Percentiles rank a stretch among this genome's conserved stretches.
phyloP scores from a whole-genome alignment of 2,888 invertebrate species.

The Luffia ferchaultella region DNA sequence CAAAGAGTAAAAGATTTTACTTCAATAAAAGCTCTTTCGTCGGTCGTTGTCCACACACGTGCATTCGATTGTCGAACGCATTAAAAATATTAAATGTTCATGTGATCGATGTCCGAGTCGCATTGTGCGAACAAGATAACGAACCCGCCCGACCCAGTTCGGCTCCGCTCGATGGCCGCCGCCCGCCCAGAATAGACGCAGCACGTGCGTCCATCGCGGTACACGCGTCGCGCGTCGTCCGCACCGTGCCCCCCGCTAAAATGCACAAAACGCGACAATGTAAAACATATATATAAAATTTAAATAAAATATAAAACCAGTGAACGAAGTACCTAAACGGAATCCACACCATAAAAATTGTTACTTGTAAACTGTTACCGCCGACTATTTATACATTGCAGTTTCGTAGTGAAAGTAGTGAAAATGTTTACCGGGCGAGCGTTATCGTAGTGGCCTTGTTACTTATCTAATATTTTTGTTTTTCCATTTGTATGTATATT shows the following conservation, averaged over 20 bases:
- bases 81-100: slow-evolving; percentile 28
- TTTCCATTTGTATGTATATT: background rate
- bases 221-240: slow-evolving; percentile 30
- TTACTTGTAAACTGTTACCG: background rate
- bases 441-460: slow-evolving; percentile 48
- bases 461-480: background rate
- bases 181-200: slow-evolving; percentile 60
- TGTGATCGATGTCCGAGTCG: slow-evolving; percentile 32
- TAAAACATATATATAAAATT: background rate
- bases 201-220: slow-evolving; percentile 57
- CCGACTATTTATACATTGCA: background rate
- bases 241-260: slow-evolving; percentile 11
- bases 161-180: slow-evolving; percentile 29
- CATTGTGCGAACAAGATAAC: slow-evolving; percentile 23
- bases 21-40: background rate
- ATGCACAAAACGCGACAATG: background rate
- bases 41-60: background rate
- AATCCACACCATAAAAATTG: background rate
- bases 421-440: slow-evolving; percentile 28
- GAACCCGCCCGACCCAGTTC: slow-evolving; percentile 36
- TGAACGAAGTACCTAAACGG: background rate
- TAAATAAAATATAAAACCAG: background rate
- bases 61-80: background rate
- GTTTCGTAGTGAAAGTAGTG: background rate
- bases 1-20: too few species aligned